Evolutionary conservation across 2,797 vertebrate species (phyloP).

Genomic region (Anguilla marmorata): DNA sequence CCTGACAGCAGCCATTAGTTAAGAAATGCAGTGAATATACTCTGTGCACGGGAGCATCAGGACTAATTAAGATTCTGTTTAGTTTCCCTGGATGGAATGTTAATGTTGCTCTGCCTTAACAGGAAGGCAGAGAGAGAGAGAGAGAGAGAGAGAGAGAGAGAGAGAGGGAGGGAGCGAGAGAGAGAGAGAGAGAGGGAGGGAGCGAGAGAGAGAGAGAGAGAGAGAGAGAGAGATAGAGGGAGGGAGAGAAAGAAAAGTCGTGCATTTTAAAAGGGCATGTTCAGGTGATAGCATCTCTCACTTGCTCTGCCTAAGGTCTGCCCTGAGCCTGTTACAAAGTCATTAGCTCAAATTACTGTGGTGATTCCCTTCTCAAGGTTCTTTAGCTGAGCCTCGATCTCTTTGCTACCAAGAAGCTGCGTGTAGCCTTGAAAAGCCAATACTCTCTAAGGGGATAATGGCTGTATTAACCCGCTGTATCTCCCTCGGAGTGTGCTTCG

Average conservation of each 20-base stretch:
- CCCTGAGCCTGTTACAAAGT: slow-evolving; percentile 73
- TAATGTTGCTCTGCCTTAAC: slow-evolving; percentile 73
- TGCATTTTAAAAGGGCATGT: slow-evolving; percentile 74
- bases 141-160: slow-evolving; percentile 4
- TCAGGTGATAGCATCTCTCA: slow-evolving; percentile 75
- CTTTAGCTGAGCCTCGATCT: slow-evolving; percentile 63
- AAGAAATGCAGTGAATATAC: slow-evolving; percentile 71
- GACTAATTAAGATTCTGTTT: slow-evolving; percentile 82
- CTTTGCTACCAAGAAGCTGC: slow-evolving; percentile 62
- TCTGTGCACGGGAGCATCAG: slow-evolving; percentile 73
- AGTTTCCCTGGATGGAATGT: slow-evolving; percentile 75
- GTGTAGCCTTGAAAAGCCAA: slow-evolving; percentile 73
- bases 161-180: background rate
- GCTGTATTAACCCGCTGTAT: slow-evolving; percentile 70
- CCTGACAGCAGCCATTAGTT: slow-evolving; percentile 76
- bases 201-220: slow-evolving; percentile 11
- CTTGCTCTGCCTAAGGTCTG: slow-evolving; percentile 71
- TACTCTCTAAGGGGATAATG: slow-evolving; percentile 75
- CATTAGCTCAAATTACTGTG: slow-evolving; percentile 80
- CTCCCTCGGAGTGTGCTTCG: slow-evolving; percentile 63
- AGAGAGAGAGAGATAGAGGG: slow-evolving; percentile 20
- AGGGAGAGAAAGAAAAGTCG: background rate
- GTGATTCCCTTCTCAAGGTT: slow-evolving; percentile 68
- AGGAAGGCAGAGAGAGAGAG: slow-evolving; percentile 58
- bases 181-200: background rate